Conservation (phyloP, 2,888 invertebrate species). For the Thera britannica region DNA sequence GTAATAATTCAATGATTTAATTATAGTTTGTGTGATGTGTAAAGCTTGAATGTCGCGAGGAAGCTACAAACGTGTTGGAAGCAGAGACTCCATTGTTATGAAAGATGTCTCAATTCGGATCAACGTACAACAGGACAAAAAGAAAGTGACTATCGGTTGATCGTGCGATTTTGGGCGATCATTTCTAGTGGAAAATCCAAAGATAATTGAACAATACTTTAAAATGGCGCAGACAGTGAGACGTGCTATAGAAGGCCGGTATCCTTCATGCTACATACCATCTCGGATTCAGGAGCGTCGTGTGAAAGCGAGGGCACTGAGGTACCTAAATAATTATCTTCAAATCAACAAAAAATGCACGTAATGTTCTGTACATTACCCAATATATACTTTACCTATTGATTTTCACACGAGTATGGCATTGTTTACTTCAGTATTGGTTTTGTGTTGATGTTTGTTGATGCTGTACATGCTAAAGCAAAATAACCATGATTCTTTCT, state of each 20-base stretch:
- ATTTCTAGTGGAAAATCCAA: constrained; percentile 53
- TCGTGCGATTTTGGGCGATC: constrained; percentile 61
- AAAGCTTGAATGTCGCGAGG: constrained; percentile 45
- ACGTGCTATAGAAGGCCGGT: constrained; percentile 88
- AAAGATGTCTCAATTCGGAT: constrained; percentile 78
- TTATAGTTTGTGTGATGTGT: constrained; percentile 38
- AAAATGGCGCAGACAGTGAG: constrained; percentile 90
- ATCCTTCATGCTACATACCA: constrained; percentile 91
- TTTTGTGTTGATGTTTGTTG: constrained; percentile 4
- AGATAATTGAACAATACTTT: constrained; percentile 37
- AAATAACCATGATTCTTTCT: constrained; percentile 12
- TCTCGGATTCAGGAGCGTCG: constrained; percentile 90
- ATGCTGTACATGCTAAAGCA: not conserved
- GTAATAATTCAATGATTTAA: constrained; percentile 12
- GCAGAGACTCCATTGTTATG: constrained; percentile 58
- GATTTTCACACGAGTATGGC: not conserved
- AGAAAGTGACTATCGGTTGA: constrained; percentile 79
- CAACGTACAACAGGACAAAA: constrained; percentile 80
- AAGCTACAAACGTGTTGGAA: constrained; percentile 45
- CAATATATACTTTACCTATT: not conserved
- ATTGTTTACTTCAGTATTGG: constrained; percentile 2
- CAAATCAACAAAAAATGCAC: not conserved
- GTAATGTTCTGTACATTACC: not conserved
- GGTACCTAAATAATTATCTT: constrained; percentile 57
- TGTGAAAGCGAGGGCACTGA: constrained; percentile 86